Evolutionary conservation across 2,888 invertebrate species (phyloP).

Genomic region (Gymnocheta viridis): DNA sequence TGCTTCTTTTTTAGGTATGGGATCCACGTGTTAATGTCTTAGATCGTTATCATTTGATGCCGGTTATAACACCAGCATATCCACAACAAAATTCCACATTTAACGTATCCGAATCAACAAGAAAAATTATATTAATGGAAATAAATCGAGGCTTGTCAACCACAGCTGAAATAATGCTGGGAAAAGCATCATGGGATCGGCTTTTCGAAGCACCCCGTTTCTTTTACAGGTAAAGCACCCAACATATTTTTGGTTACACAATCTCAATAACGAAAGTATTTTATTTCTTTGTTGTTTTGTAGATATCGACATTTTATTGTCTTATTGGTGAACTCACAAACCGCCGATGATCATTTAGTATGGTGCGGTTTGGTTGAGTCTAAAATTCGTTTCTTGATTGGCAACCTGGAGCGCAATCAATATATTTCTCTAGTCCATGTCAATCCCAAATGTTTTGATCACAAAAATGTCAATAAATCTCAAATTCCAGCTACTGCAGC

Average conservation of each 20-base stretch:
- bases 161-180: slow-evolving; percentile 93
- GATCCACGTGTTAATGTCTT: slow-evolving; percentile 96
- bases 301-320: slow-evolving; percentile 98
- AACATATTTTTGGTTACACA: neutral
- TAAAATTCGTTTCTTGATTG: slow-evolving; percentile 95
- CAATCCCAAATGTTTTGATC: slow-evolving; percentile 93
- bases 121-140: slow-evolving; percentile 96
- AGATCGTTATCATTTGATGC: slow-evolving; percentile 98
- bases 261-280: neutral
- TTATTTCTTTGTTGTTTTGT: neutral
- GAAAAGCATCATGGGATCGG: slow-evolving; percentile 93
- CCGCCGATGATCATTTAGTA: slow-evolving; percentile 93
- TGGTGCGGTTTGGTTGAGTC: slow-evolving; percentile 99
- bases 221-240: slow-evolving; percentile 85
- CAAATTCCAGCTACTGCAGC: slow-evolving; percentile 59
- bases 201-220: slow-evolving; percentile 97
- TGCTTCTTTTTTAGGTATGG: slow-evolving; percentile 88
- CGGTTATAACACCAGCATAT: slow-evolving; percentile 99
- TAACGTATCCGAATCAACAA: slow-evolving; percentile 96
- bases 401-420: slow-evolving; percentile 94
- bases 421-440: slow-evolving; percentile 97
- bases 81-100: slow-evolving; percentile 99
- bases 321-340: slow-evolving; percentile 90
- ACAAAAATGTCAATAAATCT: slow-evolving; percentile 76
- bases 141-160: slow-evolving; percentile 89